Conservation (phyloP, 2,797 vertebrate species). For the Todus mexicanus region DNA sequence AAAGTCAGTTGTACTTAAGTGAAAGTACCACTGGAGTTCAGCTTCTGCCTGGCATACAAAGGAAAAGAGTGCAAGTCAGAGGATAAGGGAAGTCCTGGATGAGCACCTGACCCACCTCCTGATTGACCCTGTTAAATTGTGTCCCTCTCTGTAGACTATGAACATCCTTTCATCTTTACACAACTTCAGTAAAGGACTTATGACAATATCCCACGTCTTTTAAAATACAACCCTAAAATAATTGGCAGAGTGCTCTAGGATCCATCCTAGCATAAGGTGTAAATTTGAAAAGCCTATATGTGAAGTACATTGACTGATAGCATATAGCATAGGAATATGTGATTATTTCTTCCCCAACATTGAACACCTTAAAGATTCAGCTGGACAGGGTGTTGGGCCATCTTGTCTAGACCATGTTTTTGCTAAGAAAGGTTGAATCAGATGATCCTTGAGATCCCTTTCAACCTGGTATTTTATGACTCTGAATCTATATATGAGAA, state of each 20-base stretch:
- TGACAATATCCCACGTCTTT: background rate
- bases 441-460: background rate
- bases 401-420: background rate
- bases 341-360: background rate
- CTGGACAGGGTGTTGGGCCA: background rate
- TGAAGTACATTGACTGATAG: background rate
- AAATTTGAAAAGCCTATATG: background rate
- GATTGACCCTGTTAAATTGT: background rate
- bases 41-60: background rate
- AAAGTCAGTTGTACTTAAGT: background rate
- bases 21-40: background rate
- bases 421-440: background rate
- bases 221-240: background rate
- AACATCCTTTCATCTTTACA: background rate
- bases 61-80: background rate
- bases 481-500: background rate
- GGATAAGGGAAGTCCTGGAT: background rate
- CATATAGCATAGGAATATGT: background rate
- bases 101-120: background rate
- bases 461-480: background rate
- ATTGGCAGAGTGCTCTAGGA: background rate
- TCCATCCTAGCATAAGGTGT: background rate
- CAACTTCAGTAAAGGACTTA: background rate
- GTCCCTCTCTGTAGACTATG: background rate
- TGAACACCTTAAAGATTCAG: background rate